phyloP scores from a whole-genome alignment of 2,797 vertebrate genomes.

The Capromys pilorides region DNA sequence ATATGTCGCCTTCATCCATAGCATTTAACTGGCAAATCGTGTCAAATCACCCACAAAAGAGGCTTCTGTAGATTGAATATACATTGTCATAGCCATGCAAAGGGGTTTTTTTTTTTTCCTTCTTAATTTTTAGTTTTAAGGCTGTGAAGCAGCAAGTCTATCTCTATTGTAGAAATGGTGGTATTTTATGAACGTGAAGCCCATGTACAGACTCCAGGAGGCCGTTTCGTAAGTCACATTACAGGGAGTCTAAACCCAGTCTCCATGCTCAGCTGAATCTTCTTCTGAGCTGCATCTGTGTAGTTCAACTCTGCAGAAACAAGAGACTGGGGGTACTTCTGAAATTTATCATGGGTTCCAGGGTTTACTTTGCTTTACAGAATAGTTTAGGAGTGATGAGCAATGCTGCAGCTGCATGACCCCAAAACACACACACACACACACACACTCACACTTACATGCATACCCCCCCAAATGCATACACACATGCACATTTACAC shows the following conservation, averaged over 20 bases:
- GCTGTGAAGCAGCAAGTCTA: neutral
- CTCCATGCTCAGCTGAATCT: neutral
- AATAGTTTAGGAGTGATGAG: constrained; percentile 52
- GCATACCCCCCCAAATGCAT: neutral
- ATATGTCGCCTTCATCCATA: neutral
- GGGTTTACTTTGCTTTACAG: constrained; percentile 11
- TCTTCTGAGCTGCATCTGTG: neutral
- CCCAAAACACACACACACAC: neutral
- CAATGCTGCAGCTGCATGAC: neutral
- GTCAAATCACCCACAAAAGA: neutral
- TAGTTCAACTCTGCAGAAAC: neutral
- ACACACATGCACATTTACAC: neutral
- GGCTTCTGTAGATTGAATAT: neutral
- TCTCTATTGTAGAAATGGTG: neutral
- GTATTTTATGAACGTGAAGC: neutral
- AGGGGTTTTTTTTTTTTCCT: neutral
- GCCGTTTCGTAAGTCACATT: neutral
- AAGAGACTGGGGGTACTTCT: neutral
- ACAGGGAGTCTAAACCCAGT: neutral
- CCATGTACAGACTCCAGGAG: neutral
- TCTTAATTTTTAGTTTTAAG: neutral
- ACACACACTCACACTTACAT: neutral
- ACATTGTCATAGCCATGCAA: neutral
- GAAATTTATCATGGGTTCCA: neutral
- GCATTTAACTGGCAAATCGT: neutral